These are phyloP conservation scores for Sardina pilchardus DNA, from an alignment of 2,113 vertebrate genomes.

Conservation along the genomic window DNA sequence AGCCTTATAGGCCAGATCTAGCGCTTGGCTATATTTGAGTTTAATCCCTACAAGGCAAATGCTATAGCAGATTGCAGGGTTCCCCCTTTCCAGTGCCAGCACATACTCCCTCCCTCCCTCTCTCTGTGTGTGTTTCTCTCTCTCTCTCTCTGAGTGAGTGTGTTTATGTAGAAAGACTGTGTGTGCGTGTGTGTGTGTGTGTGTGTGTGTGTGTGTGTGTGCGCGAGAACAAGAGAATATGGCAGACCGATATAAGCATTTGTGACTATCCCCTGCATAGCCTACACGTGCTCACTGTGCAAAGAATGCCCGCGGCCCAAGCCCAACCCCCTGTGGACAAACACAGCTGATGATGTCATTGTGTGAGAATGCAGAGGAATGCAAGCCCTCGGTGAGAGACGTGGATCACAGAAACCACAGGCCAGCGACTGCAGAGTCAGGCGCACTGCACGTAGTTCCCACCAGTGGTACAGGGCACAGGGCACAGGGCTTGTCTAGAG, in stretches of 20 bases:
- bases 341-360: constrained; percentile 46
- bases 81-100: neutral
- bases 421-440: neutral
- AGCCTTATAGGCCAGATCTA: neutral
- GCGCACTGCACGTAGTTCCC: neutral
- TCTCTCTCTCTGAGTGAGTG: neutral
- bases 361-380: constrained; percentile 41
- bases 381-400: neutral
- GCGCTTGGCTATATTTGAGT: constrained; percentile 1
- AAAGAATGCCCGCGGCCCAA: constrained; percentile 35
- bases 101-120: neutral
- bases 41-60: neutral
- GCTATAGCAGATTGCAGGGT: neutral
- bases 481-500: neutral
- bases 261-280: neutral
- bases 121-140: neutral
- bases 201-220: neutral
- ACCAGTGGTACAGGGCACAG: neutral
- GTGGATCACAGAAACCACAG: neutral
- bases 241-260: neutral
- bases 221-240: neutral
- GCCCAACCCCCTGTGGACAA: constrained; percentile 34
- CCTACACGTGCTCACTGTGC: constrained; percentile 8
- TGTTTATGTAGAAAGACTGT: neutral
- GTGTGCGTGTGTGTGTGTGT: neutral